Base-by-base conservation (phyloP, 2,113 vertebrate species). In the Zosterops lateralis region DNA sequence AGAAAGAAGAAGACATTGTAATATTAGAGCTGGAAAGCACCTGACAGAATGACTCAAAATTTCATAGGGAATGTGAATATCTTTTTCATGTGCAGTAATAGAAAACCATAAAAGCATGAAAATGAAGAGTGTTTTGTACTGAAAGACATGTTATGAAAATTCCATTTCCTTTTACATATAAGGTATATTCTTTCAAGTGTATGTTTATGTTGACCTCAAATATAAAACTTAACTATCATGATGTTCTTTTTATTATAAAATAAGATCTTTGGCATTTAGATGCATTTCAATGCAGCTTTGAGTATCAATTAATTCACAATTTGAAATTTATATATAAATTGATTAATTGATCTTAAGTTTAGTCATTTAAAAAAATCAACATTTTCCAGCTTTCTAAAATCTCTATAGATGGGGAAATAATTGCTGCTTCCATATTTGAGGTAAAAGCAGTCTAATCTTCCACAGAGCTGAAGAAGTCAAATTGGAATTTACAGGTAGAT, bases 121-220 rank as follows among this genome's bases (percentile, higher is more conserved):
- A 91, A 74, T 22, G 9, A 66, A 85, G 16, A 67, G 10, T 64
- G 12, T 10, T 93, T 81, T 76, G 40, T 85, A 72, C 38, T 65
- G 31, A 92, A 85, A 36, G 31, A 78, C 57, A 42, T 11, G 2
- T 82, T 79, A 87, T 53, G 71, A 96, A 95, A 95, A 95, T 87
- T 94, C 36, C 57, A 72, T 89, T 96, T 96, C 62, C 62, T 48
- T 92, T 89, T 82, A 19, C 9, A 36, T 45, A 17, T 56, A 48
- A 53, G 9, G 2, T 67, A 25, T 84, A 77, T 87, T 89, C 16
- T 71, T 84, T 80, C 42, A 90, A 70, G 29, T 62, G 21, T 68
- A 20, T 71, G 50, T 56, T 90, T 95, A 42, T 90, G 56, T 78
- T 95, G 65, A 91, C 57, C 57, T 84, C 81, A 95, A 92, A 92